Evolutionary conservation across 2,113 vertebrate species (phyloP).

Genomic region (Aegotheles bennettii): DNA sequence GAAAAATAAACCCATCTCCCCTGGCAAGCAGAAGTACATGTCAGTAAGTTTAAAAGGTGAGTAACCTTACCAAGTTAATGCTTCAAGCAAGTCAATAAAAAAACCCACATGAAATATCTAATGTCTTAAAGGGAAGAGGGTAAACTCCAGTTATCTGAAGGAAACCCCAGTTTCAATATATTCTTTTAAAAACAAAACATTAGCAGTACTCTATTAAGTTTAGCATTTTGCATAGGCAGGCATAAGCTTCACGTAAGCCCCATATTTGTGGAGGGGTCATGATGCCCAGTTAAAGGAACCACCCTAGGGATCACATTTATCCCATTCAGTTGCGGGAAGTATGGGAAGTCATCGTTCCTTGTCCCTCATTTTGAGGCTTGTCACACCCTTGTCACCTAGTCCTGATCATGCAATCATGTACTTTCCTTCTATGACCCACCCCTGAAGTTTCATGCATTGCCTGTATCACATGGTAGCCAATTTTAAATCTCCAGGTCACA

Average conservation of each 20-base stretch:
- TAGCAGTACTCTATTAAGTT: not conserved
- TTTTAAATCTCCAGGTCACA: not conserved
- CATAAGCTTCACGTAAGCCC: not conserved
- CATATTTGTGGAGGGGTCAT: rapidly evolving
- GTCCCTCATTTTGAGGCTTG: not conserved
- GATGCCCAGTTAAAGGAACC: not conserved
- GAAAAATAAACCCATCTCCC: not conserved
- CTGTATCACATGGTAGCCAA: not conserved
- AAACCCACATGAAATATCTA: not conserved
- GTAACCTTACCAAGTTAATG: not conserved
- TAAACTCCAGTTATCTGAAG: not conserved
- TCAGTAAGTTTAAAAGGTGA: not conserved
- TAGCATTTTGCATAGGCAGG: not conserved
- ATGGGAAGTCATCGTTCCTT: not conserved
- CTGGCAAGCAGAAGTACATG: not conserved
- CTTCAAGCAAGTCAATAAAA: not conserved
- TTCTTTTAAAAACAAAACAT: not conserved
- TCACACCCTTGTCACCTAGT: not conserved
- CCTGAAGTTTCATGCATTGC: not conserved
- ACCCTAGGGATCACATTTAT: not conserved
- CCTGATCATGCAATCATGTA: not conserved
- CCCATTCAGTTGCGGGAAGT: not conserved
- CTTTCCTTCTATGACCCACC: not conserved
- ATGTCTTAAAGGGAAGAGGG: not conserved
- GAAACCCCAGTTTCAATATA: not conserved